Percentiles rank a stretch among this genome's conserved stretches.
These are phyloP conservation scores for Sycophaga agraensis DNA, from an alignment of 1,140 invertebrate genomes.

Conservation along the genomic window DNA sequence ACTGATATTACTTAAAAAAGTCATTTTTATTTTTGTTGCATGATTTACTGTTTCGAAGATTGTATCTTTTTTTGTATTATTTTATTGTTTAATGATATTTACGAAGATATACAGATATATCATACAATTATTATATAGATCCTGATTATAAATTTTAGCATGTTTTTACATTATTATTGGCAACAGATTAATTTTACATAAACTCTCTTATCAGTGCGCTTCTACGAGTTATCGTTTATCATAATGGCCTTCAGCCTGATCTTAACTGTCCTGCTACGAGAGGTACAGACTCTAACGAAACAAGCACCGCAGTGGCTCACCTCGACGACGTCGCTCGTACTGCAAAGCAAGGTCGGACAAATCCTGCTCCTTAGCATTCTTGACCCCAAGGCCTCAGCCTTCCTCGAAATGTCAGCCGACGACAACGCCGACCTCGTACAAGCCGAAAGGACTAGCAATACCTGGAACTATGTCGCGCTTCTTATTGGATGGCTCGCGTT, in stretches of 20 bases:
- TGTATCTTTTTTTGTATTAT: no score
- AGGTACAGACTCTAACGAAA: conserved; percentile 29
- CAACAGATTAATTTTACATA: no score
- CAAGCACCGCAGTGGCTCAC: conserved; percentile 36
- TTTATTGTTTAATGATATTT: background rate
- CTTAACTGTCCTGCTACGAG: conserved; percentile 48
- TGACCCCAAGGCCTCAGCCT: conserved; percentile 42
- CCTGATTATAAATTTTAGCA: no score
- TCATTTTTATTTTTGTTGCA: no score
- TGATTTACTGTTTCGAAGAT: no score
- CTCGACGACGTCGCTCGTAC: conserved; percentile 4
- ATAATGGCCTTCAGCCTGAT: conserved; percentile 51
- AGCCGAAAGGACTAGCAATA: background rate
- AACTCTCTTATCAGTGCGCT: conserved; percentile 48
- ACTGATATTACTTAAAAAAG: background rate
- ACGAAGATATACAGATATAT: no score
- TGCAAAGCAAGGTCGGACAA: conserved; percentile 38
- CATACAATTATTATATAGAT: no score
- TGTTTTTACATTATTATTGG: no score
- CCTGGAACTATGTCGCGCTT: conserved; percentile 37
- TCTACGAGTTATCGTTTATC: conserved; percentile 51
- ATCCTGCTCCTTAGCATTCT: conserved; percentile 42
- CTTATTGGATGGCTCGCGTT: conserved; percentile 42
- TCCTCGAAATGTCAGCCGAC: conserved; percentile 37
- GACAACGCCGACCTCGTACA: conserved; percentile 38